Evolutionary conservation across 2,888 invertebrate genomes (phyloP).

Genomic region (Drosophila kuntzei): DNA sequence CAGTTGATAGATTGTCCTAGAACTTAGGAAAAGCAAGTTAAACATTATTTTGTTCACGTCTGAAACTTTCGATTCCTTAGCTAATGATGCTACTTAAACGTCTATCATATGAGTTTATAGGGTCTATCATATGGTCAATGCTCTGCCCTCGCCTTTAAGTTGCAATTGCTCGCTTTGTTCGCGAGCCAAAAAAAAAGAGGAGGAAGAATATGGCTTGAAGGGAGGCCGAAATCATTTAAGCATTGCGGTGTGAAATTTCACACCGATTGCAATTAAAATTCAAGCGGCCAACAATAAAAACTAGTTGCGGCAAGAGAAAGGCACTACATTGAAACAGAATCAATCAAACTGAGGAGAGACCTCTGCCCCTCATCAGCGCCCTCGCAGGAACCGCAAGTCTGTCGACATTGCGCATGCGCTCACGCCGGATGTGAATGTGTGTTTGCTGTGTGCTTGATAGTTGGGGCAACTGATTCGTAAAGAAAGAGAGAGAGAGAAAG

Average conservation of each 20-base stretch:
- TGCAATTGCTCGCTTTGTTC: slow-evolving; percentile 24
- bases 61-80: neutral
- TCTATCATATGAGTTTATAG: neutral
- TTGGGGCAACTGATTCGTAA: slow-evolving; percentile 36
- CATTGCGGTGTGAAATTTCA: slow-evolving; percentile 85
- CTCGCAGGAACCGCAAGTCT: slow-evolving; percentile 31
- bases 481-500: slow-evolving; percentile 21
- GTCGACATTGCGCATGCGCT: slow-evolving; percentile 67
- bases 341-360: slow-evolving; percentile 75
- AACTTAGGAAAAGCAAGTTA: neutral
- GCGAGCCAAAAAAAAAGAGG: slow-evolving; percentile 40
- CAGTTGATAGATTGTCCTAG: neutral
- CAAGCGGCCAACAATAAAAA: slow-evolving; percentile 67
- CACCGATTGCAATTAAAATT: slow-evolving; percentile 83
- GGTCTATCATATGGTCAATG: neutral
- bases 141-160: neutral
- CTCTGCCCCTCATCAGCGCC: slow-evolving; percentile 10
- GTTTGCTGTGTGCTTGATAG: slow-evolving; percentile 45
- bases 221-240: slow-evolving; percentile 81
- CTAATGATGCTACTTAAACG: neutral
- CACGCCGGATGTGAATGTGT: slow-evolving; percentile 74
- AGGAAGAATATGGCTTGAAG: slow-evolving; percentile 19
- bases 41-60: neutral
- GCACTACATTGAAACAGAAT: slow-evolving; percentile 79
- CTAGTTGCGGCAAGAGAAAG: slow-evolving; percentile 57